Evolutionary conservation across 2,797 vertebrate species (phyloP).

Genomic region (Fistularia commersonii): DNA sequence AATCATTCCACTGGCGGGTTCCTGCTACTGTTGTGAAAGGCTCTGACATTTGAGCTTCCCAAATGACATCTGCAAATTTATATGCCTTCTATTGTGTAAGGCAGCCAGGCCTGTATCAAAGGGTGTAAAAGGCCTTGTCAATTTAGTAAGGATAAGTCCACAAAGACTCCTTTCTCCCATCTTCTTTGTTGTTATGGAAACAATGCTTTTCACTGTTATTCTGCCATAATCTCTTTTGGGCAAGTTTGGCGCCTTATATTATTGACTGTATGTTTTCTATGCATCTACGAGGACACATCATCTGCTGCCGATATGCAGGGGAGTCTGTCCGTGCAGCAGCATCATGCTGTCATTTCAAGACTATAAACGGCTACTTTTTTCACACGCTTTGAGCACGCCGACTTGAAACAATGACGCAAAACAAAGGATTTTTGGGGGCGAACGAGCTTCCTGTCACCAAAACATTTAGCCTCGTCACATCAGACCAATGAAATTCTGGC

Average conservation of each 20-base stretch:
- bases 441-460: no score
- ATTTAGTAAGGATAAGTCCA: constrained; percentile 90
- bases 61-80: constrained; percentile 97
- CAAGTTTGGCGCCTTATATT: constrained; percentile 36
- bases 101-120: constrained; percentile 88
- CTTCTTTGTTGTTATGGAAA: constrained; percentile 45
- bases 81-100: constrained; percentile 94
- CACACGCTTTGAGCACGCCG: no score
- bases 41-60: constrained; percentile 97
- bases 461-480: no score
- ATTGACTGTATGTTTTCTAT: constrained; percentile 33
- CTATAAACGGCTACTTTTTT: no score
- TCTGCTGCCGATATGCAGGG: no score
- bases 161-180: constrained; percentile 84
- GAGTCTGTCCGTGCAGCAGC: no score
- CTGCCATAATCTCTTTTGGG: constrained; percentile 53
- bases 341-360: no score
- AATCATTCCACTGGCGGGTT: constrained; percentile 92
- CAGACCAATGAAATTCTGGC: no score
- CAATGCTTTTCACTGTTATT: constrained; percentile 46
- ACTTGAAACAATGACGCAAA: no score
- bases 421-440: no score
- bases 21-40: constrained; percentile 89
- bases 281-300: no score
- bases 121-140: constrained; percentile 96